phyloP scores from a whole-genome alignment of 2,113 vertebrate species.

The Puma concolor region DNA sequence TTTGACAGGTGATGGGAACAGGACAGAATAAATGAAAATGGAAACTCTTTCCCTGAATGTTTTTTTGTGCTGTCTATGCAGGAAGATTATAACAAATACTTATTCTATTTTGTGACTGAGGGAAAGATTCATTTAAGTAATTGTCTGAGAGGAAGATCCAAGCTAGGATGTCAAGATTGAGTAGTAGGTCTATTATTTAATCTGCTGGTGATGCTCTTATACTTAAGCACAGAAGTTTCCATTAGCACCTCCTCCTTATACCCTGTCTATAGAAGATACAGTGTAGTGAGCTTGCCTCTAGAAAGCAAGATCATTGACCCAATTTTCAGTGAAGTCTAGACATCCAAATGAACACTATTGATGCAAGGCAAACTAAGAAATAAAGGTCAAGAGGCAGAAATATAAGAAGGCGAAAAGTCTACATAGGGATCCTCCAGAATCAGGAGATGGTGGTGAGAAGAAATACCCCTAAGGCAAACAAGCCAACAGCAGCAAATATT shows the following conservation, averaged over 20 bases:
- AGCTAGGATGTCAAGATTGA: neutral
- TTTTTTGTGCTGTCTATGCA: neutral
- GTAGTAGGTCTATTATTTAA: slow-evolving; percentile 17
- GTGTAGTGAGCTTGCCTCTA: neutral
- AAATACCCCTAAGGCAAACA: neutral
- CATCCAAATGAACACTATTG: neutral
- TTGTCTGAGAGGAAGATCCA: neutral
- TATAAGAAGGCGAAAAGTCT: neutral
- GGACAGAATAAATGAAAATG: slow-evolving; percentile 51
- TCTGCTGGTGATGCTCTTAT: neutral
- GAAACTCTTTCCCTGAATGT: neutral
- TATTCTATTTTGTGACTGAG: neutral
- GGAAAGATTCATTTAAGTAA: slow-evolving; percentile 13
- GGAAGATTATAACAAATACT: neutral
- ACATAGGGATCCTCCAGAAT: neutral
- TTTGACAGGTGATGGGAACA: slow-evolving; percentile 13
- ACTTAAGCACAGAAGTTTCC: neutral
- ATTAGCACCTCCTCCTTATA: neutral
- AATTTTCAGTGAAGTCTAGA: neutral
- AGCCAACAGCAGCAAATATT: neutral
- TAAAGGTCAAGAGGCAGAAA: slow-evolving; percentile 43
- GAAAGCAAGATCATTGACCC: neutral
- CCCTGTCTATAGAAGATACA: neutral
- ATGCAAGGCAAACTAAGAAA: neutral
- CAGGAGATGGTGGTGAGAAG: slow-evolving; percentile 17